Base-by-base conservation (phyloP, 1,140 invertebrate species). In the Wasmannia auropunctata region DNA sequence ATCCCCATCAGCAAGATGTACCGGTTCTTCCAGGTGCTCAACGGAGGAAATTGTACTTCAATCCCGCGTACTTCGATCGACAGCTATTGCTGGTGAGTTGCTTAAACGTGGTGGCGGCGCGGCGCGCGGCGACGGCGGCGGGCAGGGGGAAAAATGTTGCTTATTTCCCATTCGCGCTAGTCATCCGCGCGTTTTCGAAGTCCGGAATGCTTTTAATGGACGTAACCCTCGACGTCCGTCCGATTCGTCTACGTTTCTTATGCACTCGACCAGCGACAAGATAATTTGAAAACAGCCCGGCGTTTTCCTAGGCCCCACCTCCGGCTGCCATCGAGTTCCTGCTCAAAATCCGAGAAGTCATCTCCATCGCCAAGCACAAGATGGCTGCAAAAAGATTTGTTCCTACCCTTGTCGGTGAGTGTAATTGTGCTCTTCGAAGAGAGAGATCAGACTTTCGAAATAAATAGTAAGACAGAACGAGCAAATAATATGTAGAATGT, bases 11-110 rank as follows among this genome's bases (percentile, higher is more conserved):
- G 11, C 92, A 93, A 2, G 93, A 94, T 49, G 87, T 90, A 16
- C 90, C 94, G 19, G 87, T 94, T 46, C 87, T 95, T 75, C 94
- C 94, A 0, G 94, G 97, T 10, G 96, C 96, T 77, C 96, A 97
- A 10, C 95, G 97, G 75, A 96, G 97, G 84, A 98, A 98, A 91
- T 95, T 98, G 0, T 98, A 98, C 91, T 98, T 98, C 89, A 98
- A 98, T 94, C 98, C 98, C 1, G 97, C 98, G 3, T 98, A 98
- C 92, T 98, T 98, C 91, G 98, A 98, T 92, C 97, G 97, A 56
- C 97, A 98, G 91, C 92, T 98, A 34, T 95, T 98, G 90, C 94
- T 97, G 95, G 98, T 98, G 96, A 96, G 96, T 85, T 37, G 56
- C 43, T 85, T 85, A 83, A 75, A n/a, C n/a, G n/a, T n/a, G n/a